Conservation (phyloP, 2,888 invertebrate genomes). For the Eupelmus urozonus region DNA sequence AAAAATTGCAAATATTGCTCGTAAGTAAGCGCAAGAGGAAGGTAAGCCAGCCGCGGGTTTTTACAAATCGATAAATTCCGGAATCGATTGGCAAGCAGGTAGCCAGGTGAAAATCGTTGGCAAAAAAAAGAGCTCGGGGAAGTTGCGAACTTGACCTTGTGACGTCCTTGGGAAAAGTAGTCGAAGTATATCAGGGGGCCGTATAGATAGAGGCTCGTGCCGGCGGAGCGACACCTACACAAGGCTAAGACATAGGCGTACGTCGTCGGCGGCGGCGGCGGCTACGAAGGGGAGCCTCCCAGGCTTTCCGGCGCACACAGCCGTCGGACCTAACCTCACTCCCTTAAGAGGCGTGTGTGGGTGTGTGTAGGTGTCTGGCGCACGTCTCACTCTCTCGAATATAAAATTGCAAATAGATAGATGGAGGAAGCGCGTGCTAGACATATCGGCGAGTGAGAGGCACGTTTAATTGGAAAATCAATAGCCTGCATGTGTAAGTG, state of each 20-base stretch:
- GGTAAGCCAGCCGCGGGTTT: no score
- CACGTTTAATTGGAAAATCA: constrained; percentile 44
- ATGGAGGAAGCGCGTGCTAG: background rate
- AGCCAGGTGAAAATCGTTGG: no score
- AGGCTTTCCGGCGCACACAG: background rate
- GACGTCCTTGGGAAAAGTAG: constrained; percentile 31
- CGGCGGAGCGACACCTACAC: no score
- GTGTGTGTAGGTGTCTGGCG: background rate
- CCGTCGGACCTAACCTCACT: constrained; percentile 33
- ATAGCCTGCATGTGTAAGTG: constrained; percentile 10
- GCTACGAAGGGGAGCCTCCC: background rate
- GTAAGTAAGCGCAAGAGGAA: no score
- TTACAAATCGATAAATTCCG: no score
- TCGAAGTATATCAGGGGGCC: background rate
- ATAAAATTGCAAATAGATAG: no score
- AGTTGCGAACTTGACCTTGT: constrained; percentile 36
- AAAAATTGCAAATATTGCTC: no score
- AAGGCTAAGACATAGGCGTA: background rate
- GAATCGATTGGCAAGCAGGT: no score
- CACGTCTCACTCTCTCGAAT: background rate
- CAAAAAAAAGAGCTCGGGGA: background rate
- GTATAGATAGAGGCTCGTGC: background rate
- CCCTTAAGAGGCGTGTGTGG: background rate
- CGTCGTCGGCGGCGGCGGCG: no score
- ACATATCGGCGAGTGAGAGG: background rate